These are phyloP conservation scores for Cyclura pinguis DNA, from an alignment of 2,797 vertebrate species.

Conservation along the genomic window DNA sequence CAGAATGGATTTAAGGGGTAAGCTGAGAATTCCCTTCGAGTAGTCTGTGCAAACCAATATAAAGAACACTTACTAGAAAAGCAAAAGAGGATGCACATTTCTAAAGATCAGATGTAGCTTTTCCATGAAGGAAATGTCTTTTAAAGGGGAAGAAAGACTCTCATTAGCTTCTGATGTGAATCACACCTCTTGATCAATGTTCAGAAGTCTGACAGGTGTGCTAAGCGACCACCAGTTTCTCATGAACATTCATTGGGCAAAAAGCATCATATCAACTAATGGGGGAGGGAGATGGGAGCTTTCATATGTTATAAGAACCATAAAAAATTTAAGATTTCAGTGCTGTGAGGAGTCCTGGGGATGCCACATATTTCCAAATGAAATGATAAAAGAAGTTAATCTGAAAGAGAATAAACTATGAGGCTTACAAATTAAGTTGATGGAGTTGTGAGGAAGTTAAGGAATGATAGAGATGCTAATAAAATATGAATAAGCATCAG, in stretches of 20 bases:
- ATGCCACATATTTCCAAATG: slow-evolving; percentile 69
- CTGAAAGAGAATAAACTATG: slow-evolving; percentile 79
- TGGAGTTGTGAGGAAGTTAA: slow-evolving; percentile 67
- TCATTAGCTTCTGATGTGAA: slow-evolving; percentile 64
- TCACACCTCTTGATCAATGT: slow-evolving; percentile 63
- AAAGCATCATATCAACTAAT: slow-evolving; percentile 58
- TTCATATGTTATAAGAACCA: slow-evolving; percentile 40
- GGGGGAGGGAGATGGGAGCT: slow-evolving; percentile 24
- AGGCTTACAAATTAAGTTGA: slow-evolving; percentile 72
- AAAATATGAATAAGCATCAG: slow-evolving; percentile 60
- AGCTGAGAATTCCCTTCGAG: background rate
- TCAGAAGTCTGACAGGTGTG: slow-evolving; percentile 55
- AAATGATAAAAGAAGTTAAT: slow-evolving; percentile 77
- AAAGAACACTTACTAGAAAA: background rate
- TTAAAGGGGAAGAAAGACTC: slow-evolving; percentile 34
- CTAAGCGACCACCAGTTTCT: slow-evolving; percentile 58
- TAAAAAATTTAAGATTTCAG: slow-evolving; percentile 74
- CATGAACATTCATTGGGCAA: slow-evolving; percentile 59
- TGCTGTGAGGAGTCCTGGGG: slow-evolving; percentile 71
- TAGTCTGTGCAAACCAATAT: background rate
- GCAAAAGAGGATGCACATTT: slow-evolving; percentile 39
- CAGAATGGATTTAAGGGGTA: background rate
- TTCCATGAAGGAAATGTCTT: slow-evolving; percentile 52
- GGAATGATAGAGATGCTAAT: slow-evolving; percentile 44
- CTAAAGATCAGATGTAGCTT: slow-evolving; percentile 61